Evolutionary conservation across 2,888 invertebrate genomes (phyloP), one percentile per base, ranked within the genome.

Genomic region (Scelioninae gen. 1): DNA sequence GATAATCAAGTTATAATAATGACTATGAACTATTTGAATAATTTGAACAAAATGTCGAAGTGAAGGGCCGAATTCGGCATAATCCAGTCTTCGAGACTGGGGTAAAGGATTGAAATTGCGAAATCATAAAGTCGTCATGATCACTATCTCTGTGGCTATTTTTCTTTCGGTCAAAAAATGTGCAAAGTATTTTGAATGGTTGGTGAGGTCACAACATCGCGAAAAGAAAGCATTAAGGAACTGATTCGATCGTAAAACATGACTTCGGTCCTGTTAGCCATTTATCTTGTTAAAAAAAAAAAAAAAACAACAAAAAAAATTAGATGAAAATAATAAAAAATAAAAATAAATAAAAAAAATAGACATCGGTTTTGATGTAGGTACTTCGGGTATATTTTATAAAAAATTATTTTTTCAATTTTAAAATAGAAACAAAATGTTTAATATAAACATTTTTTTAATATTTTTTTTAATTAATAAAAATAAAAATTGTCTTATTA

Each of bases 61-160:
- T 43, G 60, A 53, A 11, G 29, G n/a, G 29, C 23, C 8, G 13
- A 53, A 31, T 9, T 32, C n/a, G n/a, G n/a, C n/a, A n/a, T 43
- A 32, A 13, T 11, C 32, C 13, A 32, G 32, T 13, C 31, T 51
- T 29, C 1, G 23, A 23, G 23, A 16, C 53, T 31, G 62, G 45
- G 16, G 51, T 58, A 15, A 1, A 29, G 45, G 38, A 79, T 79
- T 60, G 60, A 38, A n/a, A 40, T 72, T 79, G 66, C 79, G 66
- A 72, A 72, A 72, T 79, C 72, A 79, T 79, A 79, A 71, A 79
- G 79, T 79, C 79, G 72, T 79, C 79, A 79, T 51, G 79, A 79
- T 79, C 51, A 53, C 11, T 72, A 79, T 80, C 80, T 80, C n/a
- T 3, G n/a, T 7, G 32, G 32, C 43, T 60, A 63, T 78, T 78